Conservation (phyloP, 2,888 invertebrate genomes). For the Eupeodes latifasciatus region DNA sequence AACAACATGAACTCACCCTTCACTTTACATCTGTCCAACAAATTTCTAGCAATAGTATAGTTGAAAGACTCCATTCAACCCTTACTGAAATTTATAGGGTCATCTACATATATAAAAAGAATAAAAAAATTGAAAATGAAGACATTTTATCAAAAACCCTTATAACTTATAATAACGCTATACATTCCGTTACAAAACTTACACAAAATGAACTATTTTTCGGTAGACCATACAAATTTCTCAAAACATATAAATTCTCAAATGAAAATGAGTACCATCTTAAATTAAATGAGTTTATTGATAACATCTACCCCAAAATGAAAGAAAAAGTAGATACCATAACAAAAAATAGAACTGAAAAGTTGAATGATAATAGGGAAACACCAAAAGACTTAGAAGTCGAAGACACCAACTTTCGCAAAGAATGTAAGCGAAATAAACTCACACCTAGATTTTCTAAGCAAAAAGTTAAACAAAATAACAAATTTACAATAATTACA, state of each 20-base stretch:
- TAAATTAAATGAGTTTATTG: conserved; percentile 45
- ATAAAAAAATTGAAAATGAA: no score
- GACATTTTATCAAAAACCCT: no score
- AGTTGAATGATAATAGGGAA: no score
- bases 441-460: neutral
- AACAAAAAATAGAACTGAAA: neutral
- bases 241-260: conserved; percentile 10
- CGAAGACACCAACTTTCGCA: neutral
- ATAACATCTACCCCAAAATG: conserved; percentile 48
- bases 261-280: conserved; percentile 38
- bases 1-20: conserved; percentile 42
- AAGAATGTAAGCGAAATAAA: no score
- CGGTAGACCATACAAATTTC: conserved; percentile 32
- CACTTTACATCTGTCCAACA: conserved; percentile 59
- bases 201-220: conserved; percentile 20
- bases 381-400: neutral
- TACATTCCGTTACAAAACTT: no score
- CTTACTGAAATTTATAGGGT: no score
- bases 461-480: conserved; percentile 32
- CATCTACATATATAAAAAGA: no score
- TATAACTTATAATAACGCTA: no score
- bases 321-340: conserved; percentile 30
- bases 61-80: no score
- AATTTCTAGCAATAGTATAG: conserved; percentile 44
- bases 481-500: conserved; percentile 4